Base-by-base conservation (phyloP, 1,140 invertebrate species). In the Lerema accius region DNA sequence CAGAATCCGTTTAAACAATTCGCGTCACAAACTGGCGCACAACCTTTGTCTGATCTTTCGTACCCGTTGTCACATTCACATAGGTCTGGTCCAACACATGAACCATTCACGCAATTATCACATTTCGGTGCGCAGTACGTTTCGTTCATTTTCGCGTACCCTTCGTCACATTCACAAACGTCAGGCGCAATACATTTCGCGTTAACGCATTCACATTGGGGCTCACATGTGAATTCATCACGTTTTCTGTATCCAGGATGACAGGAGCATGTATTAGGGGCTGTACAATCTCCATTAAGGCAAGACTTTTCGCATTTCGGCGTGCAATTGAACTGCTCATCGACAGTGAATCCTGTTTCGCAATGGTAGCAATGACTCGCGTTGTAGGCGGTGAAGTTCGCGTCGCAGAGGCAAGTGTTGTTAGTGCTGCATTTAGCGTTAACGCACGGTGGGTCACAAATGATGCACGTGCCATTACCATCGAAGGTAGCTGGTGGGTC, bases 1-100 rank as follows among this genome's bases (percentile, higher is more conserved):
- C 93, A 94, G 1, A 86, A 73, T 9, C 91, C 93, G 71, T 94
- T 93, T 0, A 78, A 55, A 71, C 93, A 94, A 5, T 89, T 86
- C 6, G 83, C 74, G 0, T 69, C 55, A 72, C 94, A 94, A 35
- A 86, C 68, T 0, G 93, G 88, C 4, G 88, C 35, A 69, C 93
- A 94, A 62, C 77, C 19, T 13, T 58, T 55, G 0, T 68, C 63
- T 49, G 86, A 75, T 32, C 83, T 64, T 3, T 7, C 58, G 59
- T 91, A 92, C 0, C 92, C 92, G 2, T 63, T 59, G 5, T 86
- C 79, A 66, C 93, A 93, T 6, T 71, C 76, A 48, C 65, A 68
- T 10, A 40, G 14, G 15, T 63, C 39, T 13, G 51, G 53, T 40
- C 39, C 61, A 19, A 68, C 49, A 42, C 65, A 68, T 28, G 90